Evolutionary conservation across 2,113 vertebrate species (phyloP).

Genomic region (Nyctibius bracteatus): DNA sequence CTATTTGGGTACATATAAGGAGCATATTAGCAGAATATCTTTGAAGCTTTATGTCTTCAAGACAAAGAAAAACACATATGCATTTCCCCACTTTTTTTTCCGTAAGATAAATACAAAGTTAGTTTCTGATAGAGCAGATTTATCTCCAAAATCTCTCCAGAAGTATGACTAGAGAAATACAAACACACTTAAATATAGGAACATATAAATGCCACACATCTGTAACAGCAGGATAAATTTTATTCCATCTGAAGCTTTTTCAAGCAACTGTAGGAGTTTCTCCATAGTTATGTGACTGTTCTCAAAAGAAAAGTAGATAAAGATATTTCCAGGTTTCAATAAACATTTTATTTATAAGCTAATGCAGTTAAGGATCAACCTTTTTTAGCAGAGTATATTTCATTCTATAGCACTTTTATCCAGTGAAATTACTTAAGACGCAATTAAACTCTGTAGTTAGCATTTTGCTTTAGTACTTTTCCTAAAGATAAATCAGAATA

Average conservation of each 20-base stretch:
- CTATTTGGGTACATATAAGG: neutral
- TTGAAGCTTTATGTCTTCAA: neutral
- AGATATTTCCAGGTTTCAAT: neutral
- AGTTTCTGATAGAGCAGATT: neutral
- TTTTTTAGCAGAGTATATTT: neutral
- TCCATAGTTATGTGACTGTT: neutral
- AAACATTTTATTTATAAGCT: neutral
- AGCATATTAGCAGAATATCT: neutral
- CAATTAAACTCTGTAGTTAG: neutral
- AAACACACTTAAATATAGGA: neutral
- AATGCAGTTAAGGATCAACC: neutral
- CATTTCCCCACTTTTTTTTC: neutral
- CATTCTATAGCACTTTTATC: neutral
- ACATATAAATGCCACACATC: neutral
- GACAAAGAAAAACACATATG: neutral
- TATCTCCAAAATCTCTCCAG: neutral
- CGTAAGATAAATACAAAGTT: neutral
- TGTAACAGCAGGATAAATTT: neutral
- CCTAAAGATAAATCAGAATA: neutral
- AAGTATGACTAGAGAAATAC: neutral
- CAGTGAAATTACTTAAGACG: neutral
- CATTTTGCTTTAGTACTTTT: neutral
- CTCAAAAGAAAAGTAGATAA: neutral
- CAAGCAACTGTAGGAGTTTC: neutral
- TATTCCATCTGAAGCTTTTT: neutral